Conservation (phyloP, 2,113 vertebrate species). For the Microtus montanus region DNA sequence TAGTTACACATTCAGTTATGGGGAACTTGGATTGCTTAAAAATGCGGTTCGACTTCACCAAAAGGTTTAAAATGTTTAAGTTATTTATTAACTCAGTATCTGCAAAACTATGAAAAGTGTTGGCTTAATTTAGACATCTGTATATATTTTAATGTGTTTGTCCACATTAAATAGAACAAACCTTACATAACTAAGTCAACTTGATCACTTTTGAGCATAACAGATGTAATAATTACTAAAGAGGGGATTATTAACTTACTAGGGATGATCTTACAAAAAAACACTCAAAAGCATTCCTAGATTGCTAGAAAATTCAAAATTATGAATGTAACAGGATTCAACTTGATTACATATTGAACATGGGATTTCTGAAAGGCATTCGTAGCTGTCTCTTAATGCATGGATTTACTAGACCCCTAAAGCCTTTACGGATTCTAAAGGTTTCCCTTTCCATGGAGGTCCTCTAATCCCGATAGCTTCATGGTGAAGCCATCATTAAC, state of each 20-base stretch:
- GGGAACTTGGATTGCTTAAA: neutral
- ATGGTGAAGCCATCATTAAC: neutral
- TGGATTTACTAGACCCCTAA: neutral
- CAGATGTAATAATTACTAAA: neutral
- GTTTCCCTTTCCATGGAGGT: neutral
- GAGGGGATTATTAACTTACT: neutral
- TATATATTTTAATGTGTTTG: neutral
- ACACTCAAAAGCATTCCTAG: neutral
- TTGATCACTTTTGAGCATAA: neutral
- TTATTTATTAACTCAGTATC: neutral
- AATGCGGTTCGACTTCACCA: neutral
- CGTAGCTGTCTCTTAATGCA: neutral
- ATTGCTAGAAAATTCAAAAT: neutral
- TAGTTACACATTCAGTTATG: conserved; percentile 29
- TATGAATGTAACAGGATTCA: neutral
- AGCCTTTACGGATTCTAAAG: neutral
- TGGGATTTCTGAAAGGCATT: neutral
- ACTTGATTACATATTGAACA: neutral
- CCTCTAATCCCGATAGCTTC: neutral
- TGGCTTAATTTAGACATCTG: neutral
- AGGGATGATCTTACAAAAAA: neutral
- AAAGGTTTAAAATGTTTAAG: neutral
- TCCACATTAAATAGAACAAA: neutral
- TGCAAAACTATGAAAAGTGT: neutral
- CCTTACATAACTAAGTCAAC: neutral